Evolutionary conservation across 2,888 invertebrate species (phyloP).

Genomic region (Phasia obesa): DNA sequence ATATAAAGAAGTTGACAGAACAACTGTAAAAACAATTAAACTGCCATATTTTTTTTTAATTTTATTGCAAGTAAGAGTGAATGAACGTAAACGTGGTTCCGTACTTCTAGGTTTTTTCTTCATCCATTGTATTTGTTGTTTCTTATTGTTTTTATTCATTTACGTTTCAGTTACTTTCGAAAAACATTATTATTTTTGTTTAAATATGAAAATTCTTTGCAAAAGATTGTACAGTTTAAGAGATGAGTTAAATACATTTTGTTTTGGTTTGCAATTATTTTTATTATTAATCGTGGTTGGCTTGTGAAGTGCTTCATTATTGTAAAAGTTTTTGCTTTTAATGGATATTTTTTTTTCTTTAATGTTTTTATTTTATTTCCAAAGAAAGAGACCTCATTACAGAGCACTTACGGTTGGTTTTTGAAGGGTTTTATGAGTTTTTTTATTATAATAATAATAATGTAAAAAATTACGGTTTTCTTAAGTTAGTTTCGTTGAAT

Average conservation of each 20-base stretch:
- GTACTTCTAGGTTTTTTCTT: background rate
- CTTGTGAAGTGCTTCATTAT: constrained; percentile 27
- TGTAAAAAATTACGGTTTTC: too few species aligned
- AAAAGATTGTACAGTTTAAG: constrained; percentile 11
- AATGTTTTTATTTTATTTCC: background rate
- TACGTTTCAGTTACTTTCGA: constrained; percentile 58
- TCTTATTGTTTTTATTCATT: constrained; percentile 52
- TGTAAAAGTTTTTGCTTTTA: background rate
- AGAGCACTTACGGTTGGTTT: constrained; percentile 15
- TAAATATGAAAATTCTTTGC: constrained; percentile 20
- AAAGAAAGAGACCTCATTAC: constrained; percentile 14
- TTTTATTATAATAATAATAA: too few species aligned
- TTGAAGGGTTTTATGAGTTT: background rate
- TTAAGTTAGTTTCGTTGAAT: too few species aligned
- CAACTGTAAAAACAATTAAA: constrained; percentile 69
- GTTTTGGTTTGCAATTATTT: constrained; percentile 35
- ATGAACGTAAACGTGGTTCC: constrained; percentile 1
- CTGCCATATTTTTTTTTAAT: constrained; percentile 48
- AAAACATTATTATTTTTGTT: constrained; percentile 29
- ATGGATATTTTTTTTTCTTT: background rate
- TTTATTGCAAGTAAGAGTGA: constrained; percentile 6
- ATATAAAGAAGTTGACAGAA: constrained; percentile 53
- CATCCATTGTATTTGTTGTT: constrained; percentile 2
- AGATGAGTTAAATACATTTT: constrained; percentile 33
- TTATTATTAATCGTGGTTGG: constrained; percentile 29